Percentiles rank a stretch among this genome's conserved stretches.
These are phyloP conservation scores for Salpingus planirostris DNA, from an alignment of 2,888 invertebrate species.

Conservation along the genomic window DNA sequence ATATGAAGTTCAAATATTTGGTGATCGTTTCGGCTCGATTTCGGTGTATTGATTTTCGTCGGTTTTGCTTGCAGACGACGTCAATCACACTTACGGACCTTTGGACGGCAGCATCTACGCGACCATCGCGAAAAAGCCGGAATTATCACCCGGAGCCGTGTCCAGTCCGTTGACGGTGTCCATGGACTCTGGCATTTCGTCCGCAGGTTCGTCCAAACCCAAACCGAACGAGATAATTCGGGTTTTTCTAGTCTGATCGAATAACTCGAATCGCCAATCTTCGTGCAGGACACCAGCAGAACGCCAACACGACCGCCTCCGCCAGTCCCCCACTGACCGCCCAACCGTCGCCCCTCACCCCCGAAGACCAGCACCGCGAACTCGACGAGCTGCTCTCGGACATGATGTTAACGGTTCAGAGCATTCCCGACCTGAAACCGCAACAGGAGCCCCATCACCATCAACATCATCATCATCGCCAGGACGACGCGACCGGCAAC, in stretches of 20 bases:
- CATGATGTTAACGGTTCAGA: constrained; percentile 82
- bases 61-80: constrained; percentile 47
- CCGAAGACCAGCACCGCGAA: constrained; percentile 55
- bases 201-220: constrained; percentile 46
- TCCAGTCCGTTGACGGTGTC: constrained; percentile 74
- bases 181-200: constrained; percentile 86
- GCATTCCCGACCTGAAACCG: constrained; percentile 55
- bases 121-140: constrained; percentile 47
- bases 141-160: constrained; percentile 45
- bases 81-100: constrained; percentile 72
- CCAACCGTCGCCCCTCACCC: constrained; percentile 41
- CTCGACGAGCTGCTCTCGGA: constrained; percentile 77
- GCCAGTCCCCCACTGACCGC: constrained; percentile 40
- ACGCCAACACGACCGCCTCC: constrained; percentile 42
- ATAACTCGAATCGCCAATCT: too few species aligned
- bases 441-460: constrained; percentile 26
- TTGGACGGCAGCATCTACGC: constrained; percentile 89
- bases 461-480: constrained; percentile 18
- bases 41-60: background rate
- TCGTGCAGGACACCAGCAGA: constrained; percentile 40
- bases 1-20: too few species aligned
- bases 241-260: constrained; percentile 7
- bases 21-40: background rate
- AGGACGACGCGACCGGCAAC: constrained; percentile 17
- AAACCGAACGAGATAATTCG: background rate